Conservation (phyloP, 2,113 vertebrate genomes). For the Solea solea region DNA sequence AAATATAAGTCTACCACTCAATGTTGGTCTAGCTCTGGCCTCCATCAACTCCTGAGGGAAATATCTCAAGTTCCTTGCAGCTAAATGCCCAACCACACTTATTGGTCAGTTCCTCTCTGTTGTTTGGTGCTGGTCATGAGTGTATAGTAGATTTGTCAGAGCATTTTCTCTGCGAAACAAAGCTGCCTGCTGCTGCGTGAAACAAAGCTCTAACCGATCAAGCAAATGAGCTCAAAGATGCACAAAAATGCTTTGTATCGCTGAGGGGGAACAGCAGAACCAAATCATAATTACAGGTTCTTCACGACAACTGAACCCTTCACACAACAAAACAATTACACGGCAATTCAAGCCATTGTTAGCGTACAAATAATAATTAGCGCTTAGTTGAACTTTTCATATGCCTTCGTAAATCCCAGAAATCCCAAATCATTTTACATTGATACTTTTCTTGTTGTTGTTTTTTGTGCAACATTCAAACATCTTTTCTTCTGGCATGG, state of each 20-base stretch:
- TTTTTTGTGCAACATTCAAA: no score
- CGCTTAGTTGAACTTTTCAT: no score
- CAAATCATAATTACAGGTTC: no score
- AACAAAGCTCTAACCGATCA: not conserved
- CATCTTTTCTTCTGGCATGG: no score
- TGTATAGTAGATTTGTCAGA: not conserved
- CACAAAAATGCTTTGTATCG: not conserved
- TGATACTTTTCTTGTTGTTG: no score
- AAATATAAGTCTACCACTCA: slow-evolving; percentile 26
- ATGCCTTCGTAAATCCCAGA: no score
- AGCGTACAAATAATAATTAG: no score
- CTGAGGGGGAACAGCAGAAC: not conserved
- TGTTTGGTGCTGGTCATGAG: not conserved
- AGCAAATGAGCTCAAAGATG: not conserved
- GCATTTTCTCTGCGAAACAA: not conserved
- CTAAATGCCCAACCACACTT: not conserved
- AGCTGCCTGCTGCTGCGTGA: not conserved
- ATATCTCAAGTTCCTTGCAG: not conserved
- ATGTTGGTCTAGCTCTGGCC: not conserved
- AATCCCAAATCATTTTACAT: no score
- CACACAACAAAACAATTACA: no score
- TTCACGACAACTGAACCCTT: no score
- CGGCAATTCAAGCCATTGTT: no score
- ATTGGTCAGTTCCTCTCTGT: not conserved
- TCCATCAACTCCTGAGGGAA: not conserved